Percentiles rank a stretch among this genome's conserved stretches.
phyloP scores from a whole-genome alignment of 2,797 vertebrate species.

The Onychomys torridus region DNA sequence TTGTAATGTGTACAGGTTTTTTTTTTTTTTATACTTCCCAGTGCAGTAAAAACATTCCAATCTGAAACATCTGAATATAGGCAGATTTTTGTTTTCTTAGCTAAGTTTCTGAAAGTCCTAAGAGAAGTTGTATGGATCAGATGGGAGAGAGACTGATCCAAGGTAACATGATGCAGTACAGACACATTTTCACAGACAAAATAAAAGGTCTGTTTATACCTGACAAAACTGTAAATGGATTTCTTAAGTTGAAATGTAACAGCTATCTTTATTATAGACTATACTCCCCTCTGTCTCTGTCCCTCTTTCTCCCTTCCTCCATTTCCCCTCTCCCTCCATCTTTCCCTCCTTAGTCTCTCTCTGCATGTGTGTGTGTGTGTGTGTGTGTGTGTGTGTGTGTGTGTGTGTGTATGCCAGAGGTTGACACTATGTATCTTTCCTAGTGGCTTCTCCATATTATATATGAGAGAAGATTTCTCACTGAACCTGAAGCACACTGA shows the following conservation, averaged over 20 bases:
- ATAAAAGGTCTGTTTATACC: neutral
- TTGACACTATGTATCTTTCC: neutral
- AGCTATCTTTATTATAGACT: neutral
- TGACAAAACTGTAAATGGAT: slow-evolving; percentile 4
- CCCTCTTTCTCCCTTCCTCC: neutral
- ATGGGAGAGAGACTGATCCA: neutral
- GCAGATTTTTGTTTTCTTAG: slow-evolving; percentile 20
- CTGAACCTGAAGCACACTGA: neutral
- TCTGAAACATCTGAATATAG: slow-evolving; percentile 32
- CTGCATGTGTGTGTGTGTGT: neutral
- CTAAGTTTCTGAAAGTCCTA: slow-evolving; percentile 3
- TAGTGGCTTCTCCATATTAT: neutral
- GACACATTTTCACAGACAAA: slow-evolving; percentile 47
- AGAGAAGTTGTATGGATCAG: neutral
- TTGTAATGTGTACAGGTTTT: slow-evolving; percentile 37
- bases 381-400: neutral
- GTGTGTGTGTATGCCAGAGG: neutral
- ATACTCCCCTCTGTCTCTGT: neutral
- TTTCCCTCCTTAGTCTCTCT: neutral
- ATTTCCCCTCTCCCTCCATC: neutral
- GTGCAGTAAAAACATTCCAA: neutral
- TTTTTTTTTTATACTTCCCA: neutral
- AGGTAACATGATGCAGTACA: neutral
- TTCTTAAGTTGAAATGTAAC: neutral
- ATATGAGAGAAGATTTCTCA: neutral